phyloP scores from a whole-genome alignment of 2,797 vertebrate species.

The Hemibagrus guttatus region DNA sequence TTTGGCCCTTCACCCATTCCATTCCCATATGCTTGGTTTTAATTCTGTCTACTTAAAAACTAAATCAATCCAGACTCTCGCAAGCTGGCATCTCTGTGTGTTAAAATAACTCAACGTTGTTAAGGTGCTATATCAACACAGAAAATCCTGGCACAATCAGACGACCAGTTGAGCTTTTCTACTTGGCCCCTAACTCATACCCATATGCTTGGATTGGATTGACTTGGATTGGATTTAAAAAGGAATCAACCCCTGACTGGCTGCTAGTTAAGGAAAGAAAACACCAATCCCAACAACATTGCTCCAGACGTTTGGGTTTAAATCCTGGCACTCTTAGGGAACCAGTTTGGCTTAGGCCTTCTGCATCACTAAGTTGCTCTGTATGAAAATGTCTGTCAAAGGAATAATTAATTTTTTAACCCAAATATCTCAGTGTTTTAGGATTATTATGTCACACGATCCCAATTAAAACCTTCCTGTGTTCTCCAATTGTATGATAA shows the following conservation, averaged over 20 bases:
- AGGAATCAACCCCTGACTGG: not conserved
- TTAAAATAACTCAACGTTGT: not conserved
- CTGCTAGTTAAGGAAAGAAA: not conserved
- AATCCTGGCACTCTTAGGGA: not conserved
- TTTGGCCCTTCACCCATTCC: not conserved
- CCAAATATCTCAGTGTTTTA: not conserved
- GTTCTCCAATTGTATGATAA: not conserved
- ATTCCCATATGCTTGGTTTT: not conserved
- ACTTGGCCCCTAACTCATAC: not conserved
- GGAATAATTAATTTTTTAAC: not conserved
- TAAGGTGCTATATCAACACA: not conserved
- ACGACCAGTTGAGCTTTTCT: not conserved
- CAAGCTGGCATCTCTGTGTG: no score
- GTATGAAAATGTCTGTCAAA: not conserved
- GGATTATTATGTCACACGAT: no score
- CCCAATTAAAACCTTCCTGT: not conserved
- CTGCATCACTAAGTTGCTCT: not conserved
- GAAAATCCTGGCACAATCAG: not conserved
- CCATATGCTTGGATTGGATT: not conserved
- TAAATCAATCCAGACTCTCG: not conserved
- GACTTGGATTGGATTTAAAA: not conserved
- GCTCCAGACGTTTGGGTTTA: not conserved
- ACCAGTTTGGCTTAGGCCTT: not conserved
- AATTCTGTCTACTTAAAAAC: not conserved
- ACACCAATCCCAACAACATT: not conserved